Conservation (phyloP, 2,113 vertebrate genomes). For the Pelecanoides urinatrix region DNA sequence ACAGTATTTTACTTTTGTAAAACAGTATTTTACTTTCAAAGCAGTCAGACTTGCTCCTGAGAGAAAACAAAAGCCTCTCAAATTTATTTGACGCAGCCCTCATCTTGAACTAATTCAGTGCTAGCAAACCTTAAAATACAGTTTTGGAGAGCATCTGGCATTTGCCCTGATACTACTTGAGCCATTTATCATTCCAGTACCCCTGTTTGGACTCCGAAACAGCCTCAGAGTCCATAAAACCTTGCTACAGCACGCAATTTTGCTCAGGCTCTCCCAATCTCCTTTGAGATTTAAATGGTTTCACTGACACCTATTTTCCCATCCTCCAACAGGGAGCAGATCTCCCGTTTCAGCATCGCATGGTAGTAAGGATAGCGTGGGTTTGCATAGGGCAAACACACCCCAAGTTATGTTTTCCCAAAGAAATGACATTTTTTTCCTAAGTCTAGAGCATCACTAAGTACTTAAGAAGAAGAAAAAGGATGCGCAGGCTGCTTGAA, state of each 20-base stretch:
- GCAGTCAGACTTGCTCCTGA: background rate
- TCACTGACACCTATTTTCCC: background rate
- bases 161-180: background rate
- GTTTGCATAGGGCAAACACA: background rate
- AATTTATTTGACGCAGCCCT: background rate
- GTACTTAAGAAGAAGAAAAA: background rate
- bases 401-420: background rate
- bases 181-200: background rate
- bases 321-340: background rate
- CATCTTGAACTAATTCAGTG: background rate
- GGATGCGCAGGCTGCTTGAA: background rate
- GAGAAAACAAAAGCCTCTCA: background rate
- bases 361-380: accelerated
- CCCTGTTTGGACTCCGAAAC: background rate
- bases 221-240: background rate
- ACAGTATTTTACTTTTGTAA: background rate
- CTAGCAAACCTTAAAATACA: background rate
- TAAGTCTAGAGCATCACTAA: background rate
- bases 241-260: background rate
- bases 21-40: background rate
- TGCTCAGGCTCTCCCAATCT: background rate
- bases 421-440: background rate
- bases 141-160: background rate
- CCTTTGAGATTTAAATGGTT: background rate
- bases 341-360: background rate